phyloP scores from a whole-genome alignment of 2,113 vertebrate species.

The Caranx ignobilis region DNA sequence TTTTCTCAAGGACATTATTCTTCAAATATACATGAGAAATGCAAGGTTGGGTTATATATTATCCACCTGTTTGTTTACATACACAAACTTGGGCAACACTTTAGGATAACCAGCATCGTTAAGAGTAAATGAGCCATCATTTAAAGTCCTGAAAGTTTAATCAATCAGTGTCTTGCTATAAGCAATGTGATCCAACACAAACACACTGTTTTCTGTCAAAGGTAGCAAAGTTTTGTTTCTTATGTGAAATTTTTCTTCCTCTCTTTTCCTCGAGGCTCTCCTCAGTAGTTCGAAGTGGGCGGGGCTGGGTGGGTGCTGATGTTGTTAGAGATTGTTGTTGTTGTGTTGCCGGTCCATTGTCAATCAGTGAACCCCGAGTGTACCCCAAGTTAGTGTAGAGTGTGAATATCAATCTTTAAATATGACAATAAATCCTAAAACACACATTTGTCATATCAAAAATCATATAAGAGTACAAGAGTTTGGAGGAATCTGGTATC shows the following conservation, averaged over 20 bases:
- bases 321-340: background rate
- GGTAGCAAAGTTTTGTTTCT: background rate
- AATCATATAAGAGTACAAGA: no score
- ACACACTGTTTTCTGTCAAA: no score
- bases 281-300: background rate
- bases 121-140: background rate
- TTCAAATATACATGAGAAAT: background rate
- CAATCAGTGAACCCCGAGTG: background rate
- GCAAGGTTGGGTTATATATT: constrained; percentile 10
- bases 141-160: background rate
- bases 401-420: no score
- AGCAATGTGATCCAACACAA: background rate
- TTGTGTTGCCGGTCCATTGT: background rate
- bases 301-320: background rate
- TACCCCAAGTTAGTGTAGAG: no score
- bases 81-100: background rate
- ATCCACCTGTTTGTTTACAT: background rate
- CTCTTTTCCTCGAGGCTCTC: background rate
- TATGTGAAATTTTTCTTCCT: no score
- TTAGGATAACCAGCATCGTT: constrained; percentile 15
- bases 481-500: no score
- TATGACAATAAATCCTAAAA: no score
- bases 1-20: constrained; percentile 17
- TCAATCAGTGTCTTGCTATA: background rate
- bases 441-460: no score